Evolutionary conservation across 30 jellyfish, hydroid and myxozoan genomes (phyloP), one percentile per base, ranked within the genome.

Genomic region (Clytia hemisphaerica): DNA sequence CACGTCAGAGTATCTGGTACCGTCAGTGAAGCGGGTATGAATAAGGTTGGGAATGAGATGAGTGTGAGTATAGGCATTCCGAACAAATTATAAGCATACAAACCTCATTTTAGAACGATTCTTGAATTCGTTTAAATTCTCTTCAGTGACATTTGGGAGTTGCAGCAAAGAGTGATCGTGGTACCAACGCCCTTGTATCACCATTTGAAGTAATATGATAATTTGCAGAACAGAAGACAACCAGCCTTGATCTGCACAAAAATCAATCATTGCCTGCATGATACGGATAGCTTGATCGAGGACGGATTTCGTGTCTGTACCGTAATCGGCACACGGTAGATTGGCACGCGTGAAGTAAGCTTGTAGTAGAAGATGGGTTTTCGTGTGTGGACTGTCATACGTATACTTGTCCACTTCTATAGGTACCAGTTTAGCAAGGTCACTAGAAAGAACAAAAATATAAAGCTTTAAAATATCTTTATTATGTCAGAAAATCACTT

Each of bases 271-370:
- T 34, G 97, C 99, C 94, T 83, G 82, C 58, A 92, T 31, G 26
- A 92, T 92, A 48, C 99, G 93, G 22, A 92, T 83, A 27, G 99
- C 94, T 47, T 92, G 99, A 54, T 92, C 99, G 22, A 74, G 78
- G 22, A 92, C 89, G 4, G 99, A 92, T 57, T 83, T 92, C 15
- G 99, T 92, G 51, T 92, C 99, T 21, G 99, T 92, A 28, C 58
- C 85, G 36, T 92, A 92, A 61, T 92, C 99, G 9, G 96, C 89
- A 25, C 77, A 78, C 3, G 99, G 99, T 5, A 92, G 75, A 2
- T 72, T 82, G 16, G 73, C 71, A 22, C 99, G 78, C 19, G 82
- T 48, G 74, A 92, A 78, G 58, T 92, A 96, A 5, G 99, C 99
- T 68, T 92, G 99, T 27, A 92, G 65, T 7, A 92, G 75, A 19